Conservation (phyloP, 1,140 invertebrate genomes). For the Apis dorsata region DNA sequence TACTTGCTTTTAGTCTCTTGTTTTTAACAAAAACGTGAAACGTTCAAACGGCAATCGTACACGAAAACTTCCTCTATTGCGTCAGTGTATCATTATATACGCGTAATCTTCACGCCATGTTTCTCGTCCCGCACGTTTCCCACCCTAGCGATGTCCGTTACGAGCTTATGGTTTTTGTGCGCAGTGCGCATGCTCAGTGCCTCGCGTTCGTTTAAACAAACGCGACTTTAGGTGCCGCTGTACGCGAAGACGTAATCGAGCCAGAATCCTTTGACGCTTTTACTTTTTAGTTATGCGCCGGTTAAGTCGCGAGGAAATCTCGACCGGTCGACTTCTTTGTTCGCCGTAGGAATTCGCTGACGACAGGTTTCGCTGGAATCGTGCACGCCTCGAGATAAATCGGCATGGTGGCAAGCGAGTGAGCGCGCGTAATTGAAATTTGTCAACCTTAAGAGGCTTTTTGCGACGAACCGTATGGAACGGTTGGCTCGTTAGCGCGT, state of each 20-base stretch:
- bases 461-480: constrained; percentile 22
- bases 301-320: neutral
- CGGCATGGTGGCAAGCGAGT: constrained; percentile 3
- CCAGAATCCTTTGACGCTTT: constrained; percentile 1
- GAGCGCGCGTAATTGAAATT: constrained; percentile 37
- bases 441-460: constrained; percentile 34
- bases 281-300: neutral
- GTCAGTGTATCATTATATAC: neutral
- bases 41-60: neutral
- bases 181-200: neutral
- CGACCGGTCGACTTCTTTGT: constrained; percentile 56
- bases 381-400: constrained; percentile 62
- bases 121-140: neutral
- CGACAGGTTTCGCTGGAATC: constrained; percentile 66
- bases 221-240: neutral
- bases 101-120: constrained; percentile 15
- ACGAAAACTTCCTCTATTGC: neutral
- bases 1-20: too few relatives aligned
- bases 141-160: neutral
- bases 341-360: constrained; percentile 69
- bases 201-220: neutral
- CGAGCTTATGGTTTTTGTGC: neutral
- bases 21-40: neutral
- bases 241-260: neutral
- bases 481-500: constrained; percentile 38